phyloP scores from a whole-genome alignment of 2,113 vertebrate genomes.

The Hystrix brachyura region DNA sequence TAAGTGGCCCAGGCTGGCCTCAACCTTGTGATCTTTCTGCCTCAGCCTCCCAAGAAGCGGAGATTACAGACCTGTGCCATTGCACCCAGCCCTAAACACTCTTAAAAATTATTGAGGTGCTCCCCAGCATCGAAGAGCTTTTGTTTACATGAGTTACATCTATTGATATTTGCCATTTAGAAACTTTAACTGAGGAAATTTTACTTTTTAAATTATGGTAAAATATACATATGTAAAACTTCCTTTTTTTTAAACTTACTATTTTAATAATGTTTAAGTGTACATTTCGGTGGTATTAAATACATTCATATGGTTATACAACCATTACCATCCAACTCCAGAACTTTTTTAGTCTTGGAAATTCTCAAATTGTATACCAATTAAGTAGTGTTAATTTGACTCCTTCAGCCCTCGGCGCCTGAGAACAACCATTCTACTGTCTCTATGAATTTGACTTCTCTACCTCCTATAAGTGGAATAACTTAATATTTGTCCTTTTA shows the following conservation, averaged over 20 bases:
- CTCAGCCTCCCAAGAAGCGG: neutral
- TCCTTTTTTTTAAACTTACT: neutral
- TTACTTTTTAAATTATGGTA: conserved; percentile 4
- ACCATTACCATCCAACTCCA: neutral
- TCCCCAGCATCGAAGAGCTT: neutral
- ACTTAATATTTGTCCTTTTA: neutral
- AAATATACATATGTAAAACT: neutral
- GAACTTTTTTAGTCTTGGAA: neutral
- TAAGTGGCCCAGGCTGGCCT: neutral
- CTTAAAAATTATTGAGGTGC: neutral
- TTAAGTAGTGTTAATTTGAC: neutral
- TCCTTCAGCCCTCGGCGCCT: neutral
- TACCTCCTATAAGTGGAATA: conserved; percentile 8
- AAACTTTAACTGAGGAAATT: neutral
- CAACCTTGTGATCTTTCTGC: neutral
- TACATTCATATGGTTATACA: neutral
- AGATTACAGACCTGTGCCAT: neutral
- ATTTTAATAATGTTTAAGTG: neutral
- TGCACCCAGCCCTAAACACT: neutral
- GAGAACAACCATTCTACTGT: neutral
- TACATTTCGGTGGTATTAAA: neutral
- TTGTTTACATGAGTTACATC: neutral
- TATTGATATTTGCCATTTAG: neutral
- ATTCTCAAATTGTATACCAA: neutral
- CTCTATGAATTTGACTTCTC: neutral